Base-by-base conservation (phyloP, 1,140 invertebrate species). In the Scaptomyza hsui region DNA sequence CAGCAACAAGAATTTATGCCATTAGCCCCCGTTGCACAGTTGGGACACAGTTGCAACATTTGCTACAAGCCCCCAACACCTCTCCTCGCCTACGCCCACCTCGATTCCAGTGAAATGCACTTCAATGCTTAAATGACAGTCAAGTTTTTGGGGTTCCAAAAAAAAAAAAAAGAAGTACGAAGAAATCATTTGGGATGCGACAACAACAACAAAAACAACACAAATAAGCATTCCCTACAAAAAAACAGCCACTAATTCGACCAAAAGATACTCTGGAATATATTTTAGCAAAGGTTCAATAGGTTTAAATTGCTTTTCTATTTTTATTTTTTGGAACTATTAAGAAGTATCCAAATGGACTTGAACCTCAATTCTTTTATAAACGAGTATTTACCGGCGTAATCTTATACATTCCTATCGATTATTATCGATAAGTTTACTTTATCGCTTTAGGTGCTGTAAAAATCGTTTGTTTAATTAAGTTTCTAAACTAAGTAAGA, bases 61-160 rank as follows among this genome's bases (percentile, higher is more conserved):
- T 12, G 18, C 49, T 3, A 12, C 29, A 24, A 13, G 13, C 26
- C 35, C 35, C 32, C 5, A 10, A 2, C 12, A 1, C 47, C 48
- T 13, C 2, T 39, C 57, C 9, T 15, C 7, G 1, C n/a, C 42
- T 3, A 5, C 15, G 1, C 4, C 3, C 45, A 12, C 15, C 42
- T 49, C 45, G 42, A 21, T 69, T 69, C 51, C 51, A 56, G 42
- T 49, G 51, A 56, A 48, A 70, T 70, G 67, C 67, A 70, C 60
- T 70, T 70, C 67, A 70, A 70, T 70, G 51, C 67, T 64, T 55
- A 70, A 70, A 70, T 64, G 67, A 70, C 60, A 70, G 51, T 63
- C 60, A 51, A 64, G 18, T 70, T 53, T 64, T 64, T 55, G 60
- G 39, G 48, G n/a, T 53, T 55, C 42, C 67, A 64, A 44, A 45